Evolutionary conservation across 2,797 vertebrate genomes (phyloP).

Genomic region (Helarctos malayanus): DNA sequence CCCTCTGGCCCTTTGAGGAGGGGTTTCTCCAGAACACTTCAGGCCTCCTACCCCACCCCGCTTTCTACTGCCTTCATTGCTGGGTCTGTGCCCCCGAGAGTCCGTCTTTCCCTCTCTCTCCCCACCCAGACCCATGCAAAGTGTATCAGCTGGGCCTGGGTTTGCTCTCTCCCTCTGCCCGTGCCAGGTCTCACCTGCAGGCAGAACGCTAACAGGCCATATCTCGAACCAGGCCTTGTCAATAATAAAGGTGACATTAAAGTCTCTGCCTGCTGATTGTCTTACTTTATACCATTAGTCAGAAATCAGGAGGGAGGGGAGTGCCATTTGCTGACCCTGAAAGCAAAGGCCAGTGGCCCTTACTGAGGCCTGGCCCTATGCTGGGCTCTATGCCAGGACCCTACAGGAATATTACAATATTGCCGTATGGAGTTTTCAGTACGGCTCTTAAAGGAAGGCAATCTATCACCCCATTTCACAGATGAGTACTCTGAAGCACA

Average conservation of each 20-base stretch:
- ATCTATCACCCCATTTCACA: rapidly evolving
- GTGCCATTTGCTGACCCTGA: background rate
- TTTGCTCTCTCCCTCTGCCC: background rate
- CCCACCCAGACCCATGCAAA: rapidly evolving
- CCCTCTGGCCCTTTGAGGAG: background rate
- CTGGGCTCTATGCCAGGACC: background rate
- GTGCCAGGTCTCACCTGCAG: background rate
- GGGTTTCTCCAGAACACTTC: background rate
- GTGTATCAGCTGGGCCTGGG: rapidly evolving
- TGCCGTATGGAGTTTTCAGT: rapidly evolving
- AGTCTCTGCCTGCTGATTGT: background rate
- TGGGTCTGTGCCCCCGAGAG: rapidly evolving
- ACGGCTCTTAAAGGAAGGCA: background rate
- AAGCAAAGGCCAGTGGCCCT: background rate
- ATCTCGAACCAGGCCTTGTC: background rate
- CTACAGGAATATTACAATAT: rapidly evolving
- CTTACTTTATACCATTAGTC: background rate
- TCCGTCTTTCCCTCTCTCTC: too few species aligned
- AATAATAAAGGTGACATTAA: background rate
- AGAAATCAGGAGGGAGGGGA: background rate
- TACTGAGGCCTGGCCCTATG: rapidly evolving
- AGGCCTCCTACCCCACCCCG: background rate
- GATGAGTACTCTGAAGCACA: background rate
- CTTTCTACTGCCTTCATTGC: rapidly evolving
- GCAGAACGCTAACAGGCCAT: background rate